Evolutionary conservation across 2,113 vertebrate species (phyloP).

Genomic region (Tragelaphus strepsiceros): DNA sequence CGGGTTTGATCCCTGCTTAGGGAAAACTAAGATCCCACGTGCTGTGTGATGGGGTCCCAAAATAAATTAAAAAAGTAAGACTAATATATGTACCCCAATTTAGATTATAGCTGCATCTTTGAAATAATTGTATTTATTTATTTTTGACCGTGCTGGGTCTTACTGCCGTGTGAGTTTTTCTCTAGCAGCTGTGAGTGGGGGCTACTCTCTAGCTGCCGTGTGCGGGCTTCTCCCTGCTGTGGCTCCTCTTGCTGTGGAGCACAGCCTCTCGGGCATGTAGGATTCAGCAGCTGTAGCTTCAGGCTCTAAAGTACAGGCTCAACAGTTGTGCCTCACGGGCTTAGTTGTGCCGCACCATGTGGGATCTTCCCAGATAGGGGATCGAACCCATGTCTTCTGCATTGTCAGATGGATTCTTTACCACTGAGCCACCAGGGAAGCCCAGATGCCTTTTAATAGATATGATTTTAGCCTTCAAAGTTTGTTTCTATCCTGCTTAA

Average conservation of each 20-base stretch:
- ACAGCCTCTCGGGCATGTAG: background rate
- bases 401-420: background rate
- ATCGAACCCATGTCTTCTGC: background rate
- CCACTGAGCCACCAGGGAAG: no score
- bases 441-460: no score
- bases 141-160: background rate
- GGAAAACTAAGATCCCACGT: background rate
- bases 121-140: background rate
- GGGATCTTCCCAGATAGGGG: background rate
- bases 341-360: fast-evolving
- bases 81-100: background rate
- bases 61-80: background rate
- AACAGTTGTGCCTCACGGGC: background rate
- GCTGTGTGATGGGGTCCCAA: background rate
- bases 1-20: background rate
- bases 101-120: background rate
- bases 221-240: fast-evolving
- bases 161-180: background rate
- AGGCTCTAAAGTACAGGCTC: background rate
- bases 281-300: background rate
- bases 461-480: no score
- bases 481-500: no score
- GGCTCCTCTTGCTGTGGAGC: background rate
- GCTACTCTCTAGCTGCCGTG: background rate
- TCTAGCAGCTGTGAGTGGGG: background rate